A percentile compares a stretch with the other conserved stretches of the same genome.
Conservation (phyloP, 2,797 vertebrate genomes). For the Crenuchus spilurus region DNA sequence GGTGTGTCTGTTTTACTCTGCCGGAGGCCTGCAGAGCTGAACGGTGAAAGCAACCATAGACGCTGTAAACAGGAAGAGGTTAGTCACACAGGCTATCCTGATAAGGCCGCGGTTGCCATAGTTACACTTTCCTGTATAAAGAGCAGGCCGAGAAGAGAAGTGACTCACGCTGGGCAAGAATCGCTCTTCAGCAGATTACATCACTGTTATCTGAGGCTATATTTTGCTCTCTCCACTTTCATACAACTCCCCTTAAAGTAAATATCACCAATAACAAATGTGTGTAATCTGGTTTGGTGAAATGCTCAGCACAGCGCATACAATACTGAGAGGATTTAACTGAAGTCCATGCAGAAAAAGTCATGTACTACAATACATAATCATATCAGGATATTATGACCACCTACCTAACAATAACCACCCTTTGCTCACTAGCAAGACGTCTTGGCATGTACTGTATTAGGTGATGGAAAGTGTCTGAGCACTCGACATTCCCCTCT, state of each 20-base stretch:
- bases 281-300: not conserved
- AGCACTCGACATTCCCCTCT: too few relatives aligned
- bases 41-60: constrained; percentile 49
- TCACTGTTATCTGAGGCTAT: constrained; percentile 37
- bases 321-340: not conserved
- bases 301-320: not conserved
- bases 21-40: constrained; percentile 54
- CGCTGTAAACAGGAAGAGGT: constrained; percentile 71
- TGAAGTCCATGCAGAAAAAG: too few relatives aligned
- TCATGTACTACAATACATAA: too few relatives aligned
- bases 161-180: constrained; percentile 47
- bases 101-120: constrained; percentile 60
- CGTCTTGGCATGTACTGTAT: too few relatives aligned
- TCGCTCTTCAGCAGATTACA: constrained; percentile 45
- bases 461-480: too few relatives aligned
- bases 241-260: not conserved
- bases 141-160: constrained; percentile 43
- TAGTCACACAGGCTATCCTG: constrained; percentile 64
- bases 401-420: too few relatives aligned
- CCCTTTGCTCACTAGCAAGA: too few relatives aligned
- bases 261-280: not conserved
- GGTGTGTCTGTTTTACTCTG: constrained; percentile 16
- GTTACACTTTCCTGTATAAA: constrained; percentile 56
- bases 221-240: constrained; percentile 1
- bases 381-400: too few relatives aligned